Percentiles rank a stretch among this genome's conserved stretches.
These are phyloP conservation scores for Emydura subglobosa DNA, from an alignment of 2,113 vertebrate species.

Conservation along the genomic window DNA sequence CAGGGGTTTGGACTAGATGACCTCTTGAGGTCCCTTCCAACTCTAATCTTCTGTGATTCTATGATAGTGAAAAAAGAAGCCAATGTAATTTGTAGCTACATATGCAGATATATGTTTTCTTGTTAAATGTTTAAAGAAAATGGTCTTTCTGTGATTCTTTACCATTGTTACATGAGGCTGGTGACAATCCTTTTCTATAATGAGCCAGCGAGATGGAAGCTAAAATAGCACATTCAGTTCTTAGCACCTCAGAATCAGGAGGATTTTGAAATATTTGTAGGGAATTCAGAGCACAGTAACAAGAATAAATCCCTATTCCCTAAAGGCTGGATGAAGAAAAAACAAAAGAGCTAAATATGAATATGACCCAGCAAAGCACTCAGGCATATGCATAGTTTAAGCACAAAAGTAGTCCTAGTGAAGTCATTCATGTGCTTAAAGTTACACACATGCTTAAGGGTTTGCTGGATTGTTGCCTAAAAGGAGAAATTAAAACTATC, in stretches of 20 bases:
- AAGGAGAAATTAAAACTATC: neutral
- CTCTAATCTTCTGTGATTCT: too few species aligned
- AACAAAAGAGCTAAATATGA: neutral
- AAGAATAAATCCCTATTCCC: neutral
- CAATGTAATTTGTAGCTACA: neutral
- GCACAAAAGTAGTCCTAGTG: neutral
- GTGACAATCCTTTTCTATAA: neutral
- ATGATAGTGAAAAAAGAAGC: neutral
- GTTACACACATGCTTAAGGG: neutral
- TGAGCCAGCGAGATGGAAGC: neutral
- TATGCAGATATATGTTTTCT: neutral
- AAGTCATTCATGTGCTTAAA: neutral
- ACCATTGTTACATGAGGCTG: neutral
- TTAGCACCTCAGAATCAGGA: neutral
- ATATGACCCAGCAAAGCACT: neutral
- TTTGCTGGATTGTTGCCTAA: neutral
- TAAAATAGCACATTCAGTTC: neutral
- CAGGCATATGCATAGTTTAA: neutral
- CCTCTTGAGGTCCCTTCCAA: too few species aligned
- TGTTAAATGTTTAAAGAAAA: neutral
- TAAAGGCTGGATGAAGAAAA: neutral
- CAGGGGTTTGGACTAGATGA: too few species aligned
- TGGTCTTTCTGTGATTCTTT: neutral
- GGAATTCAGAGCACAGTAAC: neutral
- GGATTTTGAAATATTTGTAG: neutral